phyloP scores from a whole-genome alignment of 2,888 invertebrate species.

The Pyralis farinalis region DNA sequence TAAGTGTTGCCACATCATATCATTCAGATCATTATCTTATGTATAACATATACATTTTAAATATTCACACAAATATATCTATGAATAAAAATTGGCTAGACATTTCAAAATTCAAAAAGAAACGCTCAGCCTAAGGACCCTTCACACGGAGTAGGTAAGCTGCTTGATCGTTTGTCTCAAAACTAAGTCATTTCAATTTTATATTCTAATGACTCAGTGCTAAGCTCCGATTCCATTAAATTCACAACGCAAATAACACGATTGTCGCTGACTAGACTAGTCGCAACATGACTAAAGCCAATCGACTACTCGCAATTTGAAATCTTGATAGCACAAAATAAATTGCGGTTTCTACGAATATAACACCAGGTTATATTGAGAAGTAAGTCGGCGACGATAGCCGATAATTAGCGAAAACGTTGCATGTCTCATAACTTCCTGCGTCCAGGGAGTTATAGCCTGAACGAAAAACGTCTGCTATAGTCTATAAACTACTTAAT shows the following conservation, averaged over 20 bases:
- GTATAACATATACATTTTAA: conserved; percentile 13
- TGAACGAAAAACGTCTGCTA: conserved; percentile 33
- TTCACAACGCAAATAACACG: conserved; percentile 3
- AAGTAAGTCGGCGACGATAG: conserved; percentile 22
- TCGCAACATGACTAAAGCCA: conserved; percentile 5
- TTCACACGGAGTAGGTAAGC: conserved; percentile 32
- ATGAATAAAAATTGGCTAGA: conserved; percentile 12
- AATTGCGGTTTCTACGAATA: conserved; percentile 12
- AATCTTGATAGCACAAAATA: conserved; percentile 1
- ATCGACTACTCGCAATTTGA: conserved; percentile 16
- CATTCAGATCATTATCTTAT: conserved; percentile 50
- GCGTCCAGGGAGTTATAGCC: conserved; percentile 37
- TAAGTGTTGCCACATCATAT: conserved; percentile 24
- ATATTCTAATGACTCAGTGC: conserved; percentile 13
- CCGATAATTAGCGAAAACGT: conserved; percentile 25
- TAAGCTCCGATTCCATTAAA: conserved; percentile 30
- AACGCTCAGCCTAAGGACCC: conserved; percentile 26
- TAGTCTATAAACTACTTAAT: conserved; percentile 40
- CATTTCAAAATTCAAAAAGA: conserved; percentile 20
- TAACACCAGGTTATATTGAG: conserved; percentile 22
- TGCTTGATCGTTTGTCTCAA: conserved; percentile 33
- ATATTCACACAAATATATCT: conserved; percentile 24
- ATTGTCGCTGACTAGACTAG: conserved; percentile 7
- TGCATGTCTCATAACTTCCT: conserved; percentile 56
- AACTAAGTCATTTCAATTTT: conserved; percentile 13